Conservation (phyloP, 2,888 invertebrate genomes). For the Pandemis cinnamomeana region DNA sequence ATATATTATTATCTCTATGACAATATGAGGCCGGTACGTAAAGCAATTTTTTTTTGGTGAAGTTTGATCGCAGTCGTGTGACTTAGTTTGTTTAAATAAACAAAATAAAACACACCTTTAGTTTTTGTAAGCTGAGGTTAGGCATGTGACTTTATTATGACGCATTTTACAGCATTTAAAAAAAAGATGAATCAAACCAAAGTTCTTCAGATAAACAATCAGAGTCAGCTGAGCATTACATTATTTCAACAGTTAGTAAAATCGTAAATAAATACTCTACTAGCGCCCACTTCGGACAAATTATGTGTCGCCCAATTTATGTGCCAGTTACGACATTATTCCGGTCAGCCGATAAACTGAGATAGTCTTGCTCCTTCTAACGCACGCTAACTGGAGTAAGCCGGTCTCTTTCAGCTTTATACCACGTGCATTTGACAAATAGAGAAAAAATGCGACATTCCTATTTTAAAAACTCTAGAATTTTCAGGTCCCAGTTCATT, state of each 20-base stretch:
- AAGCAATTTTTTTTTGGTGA: too few relatives aligned
- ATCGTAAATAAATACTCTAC: slow-evolving; percentile 23
- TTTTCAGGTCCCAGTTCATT: slow-evolving; percentile 1
- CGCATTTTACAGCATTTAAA: background rate
- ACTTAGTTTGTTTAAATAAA: too few relatives aligned
- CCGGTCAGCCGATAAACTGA: background rate
- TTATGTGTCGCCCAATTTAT: slow-evolving; percentile 22
- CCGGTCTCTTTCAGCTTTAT: background rate
- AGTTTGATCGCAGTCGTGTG: too few relatives aligned
- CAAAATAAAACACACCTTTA: too few relatives aligned
- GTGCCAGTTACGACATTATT: slow-evolving; percentile 13
- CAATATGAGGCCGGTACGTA: too few relatives aligned
- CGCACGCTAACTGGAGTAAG: background rate
- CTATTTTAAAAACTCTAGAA: slow-evolving; percentile 2
- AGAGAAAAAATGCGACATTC: slow-evolving; percentile 1
- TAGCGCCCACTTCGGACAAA: slow-evolving; percentile 12
- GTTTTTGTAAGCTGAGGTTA: background rate
- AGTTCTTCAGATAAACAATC: slow-evolving; percentile 19
- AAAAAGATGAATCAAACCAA: background rate
- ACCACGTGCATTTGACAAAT: slow-evolving; percentile 4
- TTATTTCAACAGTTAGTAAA: slow-evolving; percentile 25
- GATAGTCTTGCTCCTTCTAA: background rate
- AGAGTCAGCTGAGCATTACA: slow-evolving; percentile 16
- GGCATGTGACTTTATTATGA: slow-evolving; percentile 4
- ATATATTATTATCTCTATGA: too few relatives aligned